Percentiles rank a stretch among this genome's conserved stretches.
Conservation (phyloP, 2,797 vertebrate species). For the Heteromormyrus szaboi region DNA sequence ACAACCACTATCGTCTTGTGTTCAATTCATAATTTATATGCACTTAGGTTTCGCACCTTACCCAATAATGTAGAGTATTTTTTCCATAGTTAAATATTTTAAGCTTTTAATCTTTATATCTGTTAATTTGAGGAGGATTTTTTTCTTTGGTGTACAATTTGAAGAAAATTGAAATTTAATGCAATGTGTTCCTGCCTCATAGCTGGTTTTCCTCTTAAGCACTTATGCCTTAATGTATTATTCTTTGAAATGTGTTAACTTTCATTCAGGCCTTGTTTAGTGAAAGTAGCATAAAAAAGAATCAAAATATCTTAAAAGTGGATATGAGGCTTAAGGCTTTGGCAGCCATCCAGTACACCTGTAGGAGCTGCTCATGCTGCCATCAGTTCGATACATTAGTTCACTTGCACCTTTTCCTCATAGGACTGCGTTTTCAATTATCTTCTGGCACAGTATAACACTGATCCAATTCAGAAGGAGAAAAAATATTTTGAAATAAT, state of each 20-base stretch:
- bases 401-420: background rate
- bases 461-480: background rate
- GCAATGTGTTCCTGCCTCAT: background rate
- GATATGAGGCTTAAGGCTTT: background rate
- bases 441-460: background rate
- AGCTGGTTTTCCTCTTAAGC: background rate
- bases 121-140: background rate
- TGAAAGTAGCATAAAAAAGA: background rate
- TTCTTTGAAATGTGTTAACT: background rate
- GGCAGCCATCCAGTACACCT: background rate
- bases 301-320: background rate
- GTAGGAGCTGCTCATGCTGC: background rate
- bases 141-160: background rate
- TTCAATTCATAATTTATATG: conserved; percentile 6
- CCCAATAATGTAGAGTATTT: background rate
- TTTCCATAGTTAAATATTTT: conserved; percentile 1
- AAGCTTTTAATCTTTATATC: background rate
- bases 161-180: background rate
- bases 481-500: background rate
- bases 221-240: conserved; percentile 6
- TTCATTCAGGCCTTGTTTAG: background rate
- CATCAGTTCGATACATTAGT: background rate
- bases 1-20: conserved; percentile 13
- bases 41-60: background rate
- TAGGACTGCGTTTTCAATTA: background rate